Conservation (phyloP, 2,797 vertebrate genomes). For the Bucorvus abyssinicus region DNA sequence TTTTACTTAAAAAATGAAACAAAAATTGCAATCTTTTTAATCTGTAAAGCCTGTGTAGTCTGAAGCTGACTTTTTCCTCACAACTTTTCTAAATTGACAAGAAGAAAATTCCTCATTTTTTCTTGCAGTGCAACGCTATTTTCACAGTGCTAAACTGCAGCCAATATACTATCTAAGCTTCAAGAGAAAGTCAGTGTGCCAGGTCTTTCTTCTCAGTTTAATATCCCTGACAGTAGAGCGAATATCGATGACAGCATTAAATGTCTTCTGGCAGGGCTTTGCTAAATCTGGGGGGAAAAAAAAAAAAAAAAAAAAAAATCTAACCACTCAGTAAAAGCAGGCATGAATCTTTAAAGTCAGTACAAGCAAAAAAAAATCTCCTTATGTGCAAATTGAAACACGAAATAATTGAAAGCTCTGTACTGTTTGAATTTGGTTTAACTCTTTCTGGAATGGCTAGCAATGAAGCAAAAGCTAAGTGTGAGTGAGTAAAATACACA, state of each 20-base stretch:
- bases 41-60: not conserved
- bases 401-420: not conserved
- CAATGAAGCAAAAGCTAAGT: not conserved
- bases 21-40: not conserved
- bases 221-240: constrained; percentile 30
- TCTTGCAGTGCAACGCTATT: constrained; percentile 39
- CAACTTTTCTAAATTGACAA: constrained; percentile 8
- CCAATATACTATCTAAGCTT: constrained; percentile 46
- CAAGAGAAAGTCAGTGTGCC: constrained; percentile 11
- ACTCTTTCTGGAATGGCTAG: not conserved
- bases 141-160: not conserved
- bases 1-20: not conserved
- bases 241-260: constrained; percentile 50
- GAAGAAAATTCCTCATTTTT: constrained; percentile 8
- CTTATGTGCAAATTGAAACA: not conserved
- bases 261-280: constrained; percentile 33
- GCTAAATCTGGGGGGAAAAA: not conserved
- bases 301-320: not conserved
- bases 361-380: not conserved
- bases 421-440: not conserved
- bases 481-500: not conserved
- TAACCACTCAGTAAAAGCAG: not conserved
- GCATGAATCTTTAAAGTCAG: not conserved
- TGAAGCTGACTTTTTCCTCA: not conserved
- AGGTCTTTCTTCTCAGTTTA: constrained; percentile 38